Percentiles rank a stretch among this genome's conserved stretches.
Conservation (phyloP, 2,888 invertebrate species). For the Petrolisthes cinctipes region DNA sequence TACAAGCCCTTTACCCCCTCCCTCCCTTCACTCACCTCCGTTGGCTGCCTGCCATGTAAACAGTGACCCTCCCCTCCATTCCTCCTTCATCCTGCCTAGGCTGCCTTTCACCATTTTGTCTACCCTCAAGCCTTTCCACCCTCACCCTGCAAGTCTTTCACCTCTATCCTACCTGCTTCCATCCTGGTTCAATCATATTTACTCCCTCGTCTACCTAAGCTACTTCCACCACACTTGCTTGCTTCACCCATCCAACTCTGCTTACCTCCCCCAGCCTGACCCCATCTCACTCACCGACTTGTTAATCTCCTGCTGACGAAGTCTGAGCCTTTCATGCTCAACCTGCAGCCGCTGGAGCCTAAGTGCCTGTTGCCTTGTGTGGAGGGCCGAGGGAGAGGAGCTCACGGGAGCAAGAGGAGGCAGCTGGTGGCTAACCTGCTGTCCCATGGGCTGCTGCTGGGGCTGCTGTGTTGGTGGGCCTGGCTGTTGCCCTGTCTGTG, state of each 20-base stretch:
- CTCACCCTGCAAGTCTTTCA: neutral
- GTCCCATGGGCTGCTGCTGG: constrained; percentile 68
- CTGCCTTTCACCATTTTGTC: neutral
- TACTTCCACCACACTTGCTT: neutral
- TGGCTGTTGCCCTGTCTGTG: constrained; percentile 73
- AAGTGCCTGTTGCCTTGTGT: constrained; percentile 69
- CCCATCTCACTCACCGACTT: constrained; percentile 77
- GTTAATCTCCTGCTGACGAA: constrained; percentile 89
- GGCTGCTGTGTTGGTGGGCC: constrained; percentile 35
- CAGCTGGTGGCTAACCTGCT: constrained; percentile 56
- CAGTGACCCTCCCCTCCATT: neutral
- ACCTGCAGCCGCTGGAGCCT: constrained; percentile 86
- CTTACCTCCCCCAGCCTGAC: no score
- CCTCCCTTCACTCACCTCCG: neutral
- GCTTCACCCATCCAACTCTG: no score
- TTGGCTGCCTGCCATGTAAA: neutral
- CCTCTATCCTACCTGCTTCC: no score
- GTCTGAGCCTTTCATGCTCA: constrained; percentile 89
- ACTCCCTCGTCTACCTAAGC: no score
- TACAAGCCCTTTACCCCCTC: neutral
- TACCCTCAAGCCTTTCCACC: neutral
- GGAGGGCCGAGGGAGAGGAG: constrained; percentile 60
- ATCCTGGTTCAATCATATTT: no score
- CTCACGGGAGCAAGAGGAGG: constrained; percentile 60
- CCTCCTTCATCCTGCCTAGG: neutral